Percentiles rank a stretch among this genome's conserved stretches.
phyloP scores from a whole-genome alignment of 2,888 invertebrate genomes.

The Eupithecia pulchellata region DNA sequence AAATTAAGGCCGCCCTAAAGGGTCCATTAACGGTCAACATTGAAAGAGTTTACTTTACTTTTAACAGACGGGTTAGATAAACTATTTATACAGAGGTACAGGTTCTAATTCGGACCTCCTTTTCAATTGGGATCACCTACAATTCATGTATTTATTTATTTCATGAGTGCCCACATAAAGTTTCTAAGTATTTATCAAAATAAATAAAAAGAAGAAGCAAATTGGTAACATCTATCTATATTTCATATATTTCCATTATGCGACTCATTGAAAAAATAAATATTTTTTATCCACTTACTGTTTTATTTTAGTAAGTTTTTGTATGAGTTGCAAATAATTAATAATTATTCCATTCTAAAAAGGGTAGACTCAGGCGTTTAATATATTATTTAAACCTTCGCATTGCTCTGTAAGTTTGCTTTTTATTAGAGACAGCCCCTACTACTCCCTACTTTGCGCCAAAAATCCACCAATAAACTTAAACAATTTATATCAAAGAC shows the following conservation, averaged over 20 bases:
- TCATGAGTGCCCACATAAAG: neutral
- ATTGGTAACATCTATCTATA: too few species aligned
- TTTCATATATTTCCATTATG: too few species aligned
- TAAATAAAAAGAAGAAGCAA: neutral
- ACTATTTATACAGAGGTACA: constrained; percentile 32
- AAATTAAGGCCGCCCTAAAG: constrained; percentile 48
- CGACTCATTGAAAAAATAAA: too few species aligned
- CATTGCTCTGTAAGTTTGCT: too few species aligned
- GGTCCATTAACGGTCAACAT: constrained; percentile 49
- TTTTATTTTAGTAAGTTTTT: too few species aligned
- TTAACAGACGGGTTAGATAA: constrained; percentile 17
- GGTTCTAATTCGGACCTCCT: constrained; percentile 3
- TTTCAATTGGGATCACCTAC: neutral
- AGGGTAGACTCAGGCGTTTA: too few species aligned
- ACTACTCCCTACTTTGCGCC: too few species aligned
- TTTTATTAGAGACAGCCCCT: too few species aligned
- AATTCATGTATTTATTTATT: constrained; percentile 2
- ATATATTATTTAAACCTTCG: too few species aligned
- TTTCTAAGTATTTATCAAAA: neutral
- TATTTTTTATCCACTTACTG: too few species aligned
- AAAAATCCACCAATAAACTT: neutral
- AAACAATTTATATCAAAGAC: neutral
- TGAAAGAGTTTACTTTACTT: constrained; percentile 35
- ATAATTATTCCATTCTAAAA: too few species aligned
- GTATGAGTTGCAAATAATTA: too few species aligned